A percentile compares a stretch with the other conserved stretches of the same genome.
Conservation (phyloP, 2,797 vertebrate species). For the Bradypus variegatus region DNA sequence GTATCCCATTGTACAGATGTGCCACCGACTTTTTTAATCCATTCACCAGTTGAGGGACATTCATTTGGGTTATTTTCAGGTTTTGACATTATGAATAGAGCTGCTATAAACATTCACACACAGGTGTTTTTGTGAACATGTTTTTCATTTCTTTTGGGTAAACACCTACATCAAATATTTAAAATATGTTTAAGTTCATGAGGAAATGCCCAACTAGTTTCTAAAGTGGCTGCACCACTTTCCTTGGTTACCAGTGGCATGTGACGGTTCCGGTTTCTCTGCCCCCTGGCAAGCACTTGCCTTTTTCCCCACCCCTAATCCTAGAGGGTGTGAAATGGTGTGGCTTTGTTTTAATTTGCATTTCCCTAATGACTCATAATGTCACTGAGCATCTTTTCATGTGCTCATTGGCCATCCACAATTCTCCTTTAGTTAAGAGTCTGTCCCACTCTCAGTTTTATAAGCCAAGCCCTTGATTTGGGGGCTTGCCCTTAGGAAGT, state of each 20-base stretch:
- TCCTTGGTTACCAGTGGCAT: rapidly evolving
- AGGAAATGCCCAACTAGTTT: not conserved
- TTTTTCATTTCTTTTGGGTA: not conserved
- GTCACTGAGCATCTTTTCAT: rapidly evolving
- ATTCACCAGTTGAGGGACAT: not conserved
- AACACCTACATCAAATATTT: no score
- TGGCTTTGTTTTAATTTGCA: no score
- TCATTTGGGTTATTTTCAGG: not conserved
- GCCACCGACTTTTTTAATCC: not conserved
- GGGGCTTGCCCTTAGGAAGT: not conserved
- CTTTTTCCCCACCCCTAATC: no score
- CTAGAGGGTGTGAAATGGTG: no score
- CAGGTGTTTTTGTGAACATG: no score
- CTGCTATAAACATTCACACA: not conserved
- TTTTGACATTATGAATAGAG: not conserved
- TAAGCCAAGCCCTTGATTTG: no score
- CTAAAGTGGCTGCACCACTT: not conserved
- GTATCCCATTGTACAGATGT: no score
- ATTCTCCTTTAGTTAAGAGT: not conserved
- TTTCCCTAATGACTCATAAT: not conserved
- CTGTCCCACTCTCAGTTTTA: not conserved
- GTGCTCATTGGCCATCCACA: not conserved
- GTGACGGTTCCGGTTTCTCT: not conserved
- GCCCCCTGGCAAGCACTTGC: no score
- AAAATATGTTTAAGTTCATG: not conserved